Evolutionary conservation across 2,113 vertebrate genomes (phyloP).

Genomic region (Melanerpes formicivorus): DNA sequence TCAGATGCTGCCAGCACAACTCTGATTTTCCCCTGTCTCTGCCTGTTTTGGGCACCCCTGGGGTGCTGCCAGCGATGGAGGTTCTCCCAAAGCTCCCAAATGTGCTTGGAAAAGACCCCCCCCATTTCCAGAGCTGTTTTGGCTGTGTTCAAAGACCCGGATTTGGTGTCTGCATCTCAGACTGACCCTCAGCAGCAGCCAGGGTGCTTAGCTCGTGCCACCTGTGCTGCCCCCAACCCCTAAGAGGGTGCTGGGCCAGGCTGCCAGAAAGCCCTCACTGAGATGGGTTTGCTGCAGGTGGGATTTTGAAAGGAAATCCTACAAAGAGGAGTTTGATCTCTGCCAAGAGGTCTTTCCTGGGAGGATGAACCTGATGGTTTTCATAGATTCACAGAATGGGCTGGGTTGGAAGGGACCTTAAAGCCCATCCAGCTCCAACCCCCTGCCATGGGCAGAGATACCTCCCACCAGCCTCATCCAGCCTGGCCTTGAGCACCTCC

Average conservation of each 20-base stretch:
- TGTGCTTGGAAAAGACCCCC: background rate
- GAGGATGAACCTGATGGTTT: background rate
- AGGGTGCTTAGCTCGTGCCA: background rate
- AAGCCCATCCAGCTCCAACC: no score
- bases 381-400: no score
- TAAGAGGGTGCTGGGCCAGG: background rate
- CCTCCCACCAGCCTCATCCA: no score
- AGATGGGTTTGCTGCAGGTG: background rate
- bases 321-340: background rate
- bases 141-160: background rate
- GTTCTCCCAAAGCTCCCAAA: background rate
- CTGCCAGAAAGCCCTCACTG: background rate
- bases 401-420: no score
- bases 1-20: slow-evolving; percentile 55
- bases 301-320: background rate
- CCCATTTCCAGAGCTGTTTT: background rate
- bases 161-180: background rate
- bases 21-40: background rate
- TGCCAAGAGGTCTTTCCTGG: background rate
- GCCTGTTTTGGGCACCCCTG: background rate
- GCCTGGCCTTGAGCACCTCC: no score
- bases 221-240: fast-evolving
- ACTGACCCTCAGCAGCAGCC: background rate
- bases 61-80: background rate
- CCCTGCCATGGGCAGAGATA: no score